Evolutionary conservation across 2,797 vertebrate genomes (phyloP).

Genomic region (Rallus crepitans): DNA sequence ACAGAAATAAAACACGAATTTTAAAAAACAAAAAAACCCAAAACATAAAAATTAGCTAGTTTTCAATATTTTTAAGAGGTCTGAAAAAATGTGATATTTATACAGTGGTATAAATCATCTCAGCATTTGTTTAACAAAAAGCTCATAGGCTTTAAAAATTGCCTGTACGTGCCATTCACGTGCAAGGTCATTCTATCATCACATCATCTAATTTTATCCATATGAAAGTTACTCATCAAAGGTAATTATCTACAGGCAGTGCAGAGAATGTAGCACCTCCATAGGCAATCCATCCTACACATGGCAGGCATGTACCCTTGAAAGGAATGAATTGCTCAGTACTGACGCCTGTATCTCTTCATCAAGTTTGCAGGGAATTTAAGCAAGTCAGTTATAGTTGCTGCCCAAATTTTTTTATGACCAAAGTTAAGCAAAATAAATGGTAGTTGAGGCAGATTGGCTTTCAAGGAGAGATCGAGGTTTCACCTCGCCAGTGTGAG

Average conservation of each 20-base stretch:
- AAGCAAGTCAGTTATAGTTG: neutral
- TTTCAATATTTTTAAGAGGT: neutral
- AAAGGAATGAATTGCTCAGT: neutral
- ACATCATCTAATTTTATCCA: neutral
- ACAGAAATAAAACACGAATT: neutral
- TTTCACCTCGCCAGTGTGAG: neutral
- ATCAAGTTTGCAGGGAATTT: neutral
- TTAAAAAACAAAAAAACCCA: neutral
- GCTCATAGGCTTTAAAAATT: neutral
- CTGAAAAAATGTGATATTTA: neutral
- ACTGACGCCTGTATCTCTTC: neutral
- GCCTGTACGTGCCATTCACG: neutral
- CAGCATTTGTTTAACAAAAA: neutral
- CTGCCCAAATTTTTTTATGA: neutral
- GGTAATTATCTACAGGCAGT: neutral
- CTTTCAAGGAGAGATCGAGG: neutral
- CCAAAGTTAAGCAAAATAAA: neutral
- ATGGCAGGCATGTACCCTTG: neutral
- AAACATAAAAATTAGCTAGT: neutral
- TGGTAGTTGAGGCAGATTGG: neutral
- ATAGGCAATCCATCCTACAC: neutral
- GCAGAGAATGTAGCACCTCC: neutral
- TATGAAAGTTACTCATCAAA: constrained; percentile 1
- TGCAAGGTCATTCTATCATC: neutral
- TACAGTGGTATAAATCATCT: neutral